Conservation (phyloP, 2,797 vertebrate genomes). For the Peromyscus attwateri region DNA sequence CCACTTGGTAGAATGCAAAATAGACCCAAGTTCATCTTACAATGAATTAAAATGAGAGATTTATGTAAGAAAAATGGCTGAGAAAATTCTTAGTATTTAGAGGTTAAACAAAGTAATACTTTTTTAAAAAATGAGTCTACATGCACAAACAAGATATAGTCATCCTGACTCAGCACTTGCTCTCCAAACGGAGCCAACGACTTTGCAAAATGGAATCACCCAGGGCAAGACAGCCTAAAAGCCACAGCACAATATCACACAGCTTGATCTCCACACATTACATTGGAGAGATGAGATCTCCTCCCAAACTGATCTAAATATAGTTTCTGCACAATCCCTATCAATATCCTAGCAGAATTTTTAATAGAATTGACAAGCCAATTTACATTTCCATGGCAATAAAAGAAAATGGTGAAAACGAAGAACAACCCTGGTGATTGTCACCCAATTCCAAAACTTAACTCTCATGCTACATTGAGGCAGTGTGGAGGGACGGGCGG, state of each 20-base stretch:
- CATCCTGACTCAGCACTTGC: not conserved
- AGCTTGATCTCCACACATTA: not conserved
- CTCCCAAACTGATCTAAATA: not conserved
- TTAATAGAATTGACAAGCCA: not conserved
- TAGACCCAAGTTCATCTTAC: not conserved
- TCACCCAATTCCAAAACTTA: not conserved
- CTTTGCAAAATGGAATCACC: not conserved
- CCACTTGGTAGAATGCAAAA: not conserved
- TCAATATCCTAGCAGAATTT: not conserved
- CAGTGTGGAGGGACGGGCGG: not conserved
- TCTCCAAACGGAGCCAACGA: not conserved
- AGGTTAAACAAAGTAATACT: not conserved
- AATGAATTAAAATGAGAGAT: not conserved
- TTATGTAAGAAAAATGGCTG: not conserved
- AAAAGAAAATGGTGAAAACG: constrained; percentile 13
- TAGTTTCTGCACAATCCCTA: not conserved
- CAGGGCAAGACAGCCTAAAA: not conserved
- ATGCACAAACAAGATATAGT: not conserved
- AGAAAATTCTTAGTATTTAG: not conserved
- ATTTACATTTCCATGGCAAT: not conserved
- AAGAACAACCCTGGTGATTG: not conserved
- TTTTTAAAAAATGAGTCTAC: not conserved
- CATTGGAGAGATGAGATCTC: not conserved
- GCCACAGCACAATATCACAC: not conserved
- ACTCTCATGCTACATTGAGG: not conserved